Evolutionary conservation across 1,140 invertebrate species (phyloP), one percentile per base, ranked within the genome.

Genomic region (Ceratoteleas bidentatus): DNA sequence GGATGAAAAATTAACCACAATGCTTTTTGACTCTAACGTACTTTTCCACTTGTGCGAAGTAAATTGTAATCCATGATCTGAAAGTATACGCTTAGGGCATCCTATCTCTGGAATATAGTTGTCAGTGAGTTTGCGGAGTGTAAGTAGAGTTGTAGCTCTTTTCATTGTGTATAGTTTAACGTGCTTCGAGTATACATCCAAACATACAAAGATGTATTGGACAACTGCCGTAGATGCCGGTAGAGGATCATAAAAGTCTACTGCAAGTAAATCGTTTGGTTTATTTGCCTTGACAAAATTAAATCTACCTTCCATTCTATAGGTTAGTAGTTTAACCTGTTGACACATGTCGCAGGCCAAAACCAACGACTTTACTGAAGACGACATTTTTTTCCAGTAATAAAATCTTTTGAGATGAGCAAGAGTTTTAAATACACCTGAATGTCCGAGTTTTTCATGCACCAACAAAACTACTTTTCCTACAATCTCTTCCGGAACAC

Each of bases 1-100:
- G 2, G 50, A 53, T 14, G 50, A 53, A 53, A 32, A 53, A 10
- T 32, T 16, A 16, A 65, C 8, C 16, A 76, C 75, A 4, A 89
- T 78, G 0, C 60, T 58, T 5, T 62, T 4, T 50, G 65, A 52
- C 7, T 53, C 6, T 40, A 88, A 58, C 9, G 57, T 69, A 13
- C 60, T 14, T 32, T 61, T 24, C 84, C 84, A 87, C 10, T 72
- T 53, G 0, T 15, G 6, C 6, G 78, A 79, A 2, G 75, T 79
- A 36, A 86, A 84, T 24, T 86, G 80, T 8, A 75, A 81, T 0
- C 81, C 82, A 54, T 85, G 82, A 16, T 86, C 84, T n/a, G 70
- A 81, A 6, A 84, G 58, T 9, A 85, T 73, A 6, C 33, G 9
- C 15, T 62, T 60, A 0, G 60, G 62, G 38, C 76, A 76, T 15